Conservation (phyloP, 2,797 vertebrate species). For the Esox lucius region DNA sequence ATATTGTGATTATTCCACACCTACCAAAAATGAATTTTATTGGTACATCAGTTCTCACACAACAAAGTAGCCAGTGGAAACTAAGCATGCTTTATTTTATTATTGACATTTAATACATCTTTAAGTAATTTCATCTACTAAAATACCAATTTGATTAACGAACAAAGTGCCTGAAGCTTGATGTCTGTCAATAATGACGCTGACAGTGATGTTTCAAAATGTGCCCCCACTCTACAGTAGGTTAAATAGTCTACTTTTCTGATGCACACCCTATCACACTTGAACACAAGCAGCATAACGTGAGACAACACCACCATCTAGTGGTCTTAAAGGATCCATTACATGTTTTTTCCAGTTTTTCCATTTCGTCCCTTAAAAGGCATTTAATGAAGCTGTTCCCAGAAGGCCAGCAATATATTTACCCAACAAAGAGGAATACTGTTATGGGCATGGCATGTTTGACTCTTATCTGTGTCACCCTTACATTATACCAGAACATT, state of each 20-base stretch:
- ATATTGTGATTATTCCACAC: no score
- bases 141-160: no score
- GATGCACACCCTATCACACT: not conserved
- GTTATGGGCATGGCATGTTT: not conserved
- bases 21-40: no score
- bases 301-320: slow-evolving; percentile 2
- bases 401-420: not conserved
- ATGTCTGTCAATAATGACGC: no score
- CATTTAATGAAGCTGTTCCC: not conserved
- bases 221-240: no score
- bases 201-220: no score
- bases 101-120: no score
- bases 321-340: not conserved
- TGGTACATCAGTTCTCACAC: no score
- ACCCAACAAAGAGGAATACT: not conserved
- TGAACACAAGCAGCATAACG: not conserved
- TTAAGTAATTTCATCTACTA: no score
- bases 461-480: not conserved
- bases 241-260: not conserved
- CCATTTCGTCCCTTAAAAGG: not conserved
- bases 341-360: not conserved
- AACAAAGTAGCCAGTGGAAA: no score
- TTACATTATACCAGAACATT: slow-evolving; percentile 16
- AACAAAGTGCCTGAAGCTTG: no score
- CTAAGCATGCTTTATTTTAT: no score